Percentiles rank a stretch among this genome's conserved stretches.
These are phyloP conservation scores for Castor canadensis DNA, from an alignment of 2,113 vertebrate species.

Conservation along the genomic window DNA sequence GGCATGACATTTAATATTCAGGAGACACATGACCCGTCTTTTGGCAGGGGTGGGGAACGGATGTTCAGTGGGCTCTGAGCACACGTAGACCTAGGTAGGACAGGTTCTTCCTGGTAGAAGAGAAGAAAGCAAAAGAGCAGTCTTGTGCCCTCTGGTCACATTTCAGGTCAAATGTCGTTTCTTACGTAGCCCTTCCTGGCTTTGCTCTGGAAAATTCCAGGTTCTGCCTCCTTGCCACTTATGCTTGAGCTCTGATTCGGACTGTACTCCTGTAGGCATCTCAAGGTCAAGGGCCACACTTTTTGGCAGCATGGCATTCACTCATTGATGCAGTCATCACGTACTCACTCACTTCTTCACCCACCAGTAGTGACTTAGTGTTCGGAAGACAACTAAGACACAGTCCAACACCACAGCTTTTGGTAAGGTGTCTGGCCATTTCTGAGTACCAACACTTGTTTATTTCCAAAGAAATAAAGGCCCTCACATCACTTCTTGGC, in stretches of 20 bases:
- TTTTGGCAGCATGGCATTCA: not conserved
- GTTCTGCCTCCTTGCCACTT: not conserved
- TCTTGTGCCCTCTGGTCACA: not conserved
- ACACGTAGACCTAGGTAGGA: constrained; percentile 16
- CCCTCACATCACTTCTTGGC: not conserved
- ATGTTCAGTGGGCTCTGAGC: constrained; percentile 20
- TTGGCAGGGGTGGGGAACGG: not conserved
- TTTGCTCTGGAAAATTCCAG: constrained; percentile 70
- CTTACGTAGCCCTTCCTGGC: constrained; percentile 13
- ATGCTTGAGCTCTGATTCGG: not conserved
- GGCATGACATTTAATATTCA: constrained; percentile 71
- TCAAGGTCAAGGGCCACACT: not conserved
- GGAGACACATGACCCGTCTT: constrained; percentile 49
- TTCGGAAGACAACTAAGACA: not conserved
- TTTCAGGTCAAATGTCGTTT: constrained; percentile 67
- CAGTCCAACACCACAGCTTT: not conserved
- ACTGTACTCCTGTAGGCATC: not conserved
- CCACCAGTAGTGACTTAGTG: not conserved
- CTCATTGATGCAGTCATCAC: not conserved
- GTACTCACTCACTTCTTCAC: not conserved
- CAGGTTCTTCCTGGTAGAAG: not conserved
- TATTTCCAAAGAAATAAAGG: constrained; percentile 50
- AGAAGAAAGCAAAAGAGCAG: constrained; percentile 10
- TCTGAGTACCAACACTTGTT: not conserved
- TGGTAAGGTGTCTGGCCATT: not conserved